Evolutionary conservation across 2,888 invertebrate species (phyloP), one percentile per base, ranked within the genome.

Genomic region (Bruchidius siliquastri): DNA sequence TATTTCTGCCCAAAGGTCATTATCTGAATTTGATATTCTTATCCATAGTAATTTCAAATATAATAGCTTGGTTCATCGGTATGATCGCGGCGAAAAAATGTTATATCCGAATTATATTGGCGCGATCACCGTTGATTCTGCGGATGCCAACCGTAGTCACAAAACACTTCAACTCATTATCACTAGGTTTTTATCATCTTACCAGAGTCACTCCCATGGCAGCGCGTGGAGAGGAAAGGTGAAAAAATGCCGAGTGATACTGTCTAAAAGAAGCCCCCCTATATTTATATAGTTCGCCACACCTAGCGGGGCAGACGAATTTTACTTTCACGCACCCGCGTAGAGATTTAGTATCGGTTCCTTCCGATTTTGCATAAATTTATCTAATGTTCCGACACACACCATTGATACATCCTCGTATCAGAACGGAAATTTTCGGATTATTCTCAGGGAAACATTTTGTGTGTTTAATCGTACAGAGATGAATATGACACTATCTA

Each of bases 231-330:
- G 26, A 73, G 74, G 79, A 78, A 77, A 74, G 78, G 74, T 72
- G 74, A 77, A 77, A 79, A 77, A 81, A 79, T 49, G 49, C 49
- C 49, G 49, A 80, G 77, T 82, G 79, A 77, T 81, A 76, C 72
- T 71, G 72, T 74, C 69, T 68, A 76, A 78, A 77, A 74, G 75
- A 77, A 78, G 77, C 73, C 76, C 71, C 70, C 72, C 74, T 75
- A 77, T 80, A 78, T 83, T 81, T 83, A 82, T 83, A 83, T 72
- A 72, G 71, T 76, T 78, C 8, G 18, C 82, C 82, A 81, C 82
- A 79, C 82, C 82, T 82, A 75, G 68, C 68, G 67, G 75, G 78
- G 77, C 78, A 77, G 49, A 49, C 49, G 79, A 78, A 76, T 78
- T 76, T 78, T 74, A 82, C 82, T 82, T 82, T 82, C 82, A 78